Evolutionary conservation across 2,113 vertebrate genomes (phyloP).

Genomic region (Pygoscelis adeliae): DNA sequence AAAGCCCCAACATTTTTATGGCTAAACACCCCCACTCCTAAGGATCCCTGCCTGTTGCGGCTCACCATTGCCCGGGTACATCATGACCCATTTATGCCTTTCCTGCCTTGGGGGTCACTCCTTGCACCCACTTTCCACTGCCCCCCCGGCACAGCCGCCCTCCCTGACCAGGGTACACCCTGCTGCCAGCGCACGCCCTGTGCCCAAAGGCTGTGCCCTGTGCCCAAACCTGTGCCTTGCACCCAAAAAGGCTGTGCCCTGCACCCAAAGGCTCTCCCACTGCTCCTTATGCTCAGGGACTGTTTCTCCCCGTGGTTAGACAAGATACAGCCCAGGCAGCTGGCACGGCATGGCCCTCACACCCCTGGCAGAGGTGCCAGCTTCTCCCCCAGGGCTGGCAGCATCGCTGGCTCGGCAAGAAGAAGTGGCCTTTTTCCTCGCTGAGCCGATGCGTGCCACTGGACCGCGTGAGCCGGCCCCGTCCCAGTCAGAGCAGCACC

Average conservation of each 20-base stretch:
- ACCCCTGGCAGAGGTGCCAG: neutral
- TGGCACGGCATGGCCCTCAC: accelerated
- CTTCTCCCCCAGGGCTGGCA: neutral
- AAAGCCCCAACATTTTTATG: neutral
- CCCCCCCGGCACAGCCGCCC: neutral
- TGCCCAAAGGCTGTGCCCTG: neutral
- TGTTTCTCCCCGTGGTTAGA: neutral
- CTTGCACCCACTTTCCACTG: neutral
- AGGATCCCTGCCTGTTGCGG: neutral
- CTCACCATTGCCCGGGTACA: neutral
- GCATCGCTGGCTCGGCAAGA: neutral
- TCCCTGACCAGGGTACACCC: neutral
- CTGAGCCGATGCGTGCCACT: accelerated
- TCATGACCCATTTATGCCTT: neutral
- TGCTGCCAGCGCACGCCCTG: neutral
- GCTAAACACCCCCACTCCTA: neutral
- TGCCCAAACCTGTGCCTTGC: too few relatives aligned
- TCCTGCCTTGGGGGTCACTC: neutral
- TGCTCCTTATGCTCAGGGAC: neutral
- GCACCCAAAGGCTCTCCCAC: neutral
- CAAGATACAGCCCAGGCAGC: neutral
- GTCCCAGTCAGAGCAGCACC: neutral
- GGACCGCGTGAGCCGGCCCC: accelerated
- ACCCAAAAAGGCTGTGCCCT: too few relatives aligned
- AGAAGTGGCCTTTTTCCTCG: neutral